A percentile compares a stretch with the other conserved stretches of the same genome.
Evolutionary conservation across 2,113 vertebrate genomes (phyloP).

Genomic region (Silurus glanis): DNA sequence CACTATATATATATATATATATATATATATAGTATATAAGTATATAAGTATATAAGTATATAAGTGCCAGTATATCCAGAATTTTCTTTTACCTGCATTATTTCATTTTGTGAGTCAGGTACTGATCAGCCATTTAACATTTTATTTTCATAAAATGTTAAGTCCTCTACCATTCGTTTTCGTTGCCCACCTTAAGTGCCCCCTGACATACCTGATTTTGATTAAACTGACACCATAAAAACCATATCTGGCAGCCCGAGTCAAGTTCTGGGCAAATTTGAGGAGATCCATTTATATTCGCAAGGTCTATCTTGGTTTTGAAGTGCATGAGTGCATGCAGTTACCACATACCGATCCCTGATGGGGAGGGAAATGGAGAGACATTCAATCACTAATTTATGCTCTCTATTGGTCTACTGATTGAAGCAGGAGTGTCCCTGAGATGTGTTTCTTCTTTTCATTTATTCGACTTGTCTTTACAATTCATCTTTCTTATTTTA

Average conservation of each 20-base stretch:
- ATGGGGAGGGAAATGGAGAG: slow-evolving; percentile 22
- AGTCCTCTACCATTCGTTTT: slow-evolving; percentile 29
- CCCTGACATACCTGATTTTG: slow-evolving; percentile 24
- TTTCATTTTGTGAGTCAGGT: slow-evolving; percentile 12
- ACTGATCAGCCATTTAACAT: neutral
- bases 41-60: too few relatives aligned
- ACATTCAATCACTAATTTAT: slow-evolving; percentile 30
- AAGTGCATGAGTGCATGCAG: slow-evolving; percentile 5
- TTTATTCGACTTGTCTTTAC: slow-evolving; percentile 57
- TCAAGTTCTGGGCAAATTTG: slow-evolving; percentile 39
- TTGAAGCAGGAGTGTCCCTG: slow-evolving; percentile 48
- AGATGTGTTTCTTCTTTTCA: slow-evolving; percentile 53
- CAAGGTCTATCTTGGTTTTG: slow-evolving; percentile 43
- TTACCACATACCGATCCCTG: slow-evolving; percentile 19
- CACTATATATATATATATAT: too few relatives aligned
- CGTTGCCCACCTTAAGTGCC: slow-evolving; percentile 1
- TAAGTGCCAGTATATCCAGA: neutral
- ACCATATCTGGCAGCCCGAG: slow-evolving; percentile 26
- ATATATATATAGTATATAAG: too few relatives aligned
- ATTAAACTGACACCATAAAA: slow-evolving; percentile 41
- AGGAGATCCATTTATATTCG: slow-evolving; percentile 51
- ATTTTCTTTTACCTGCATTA: slow-evolving; percentile 11
- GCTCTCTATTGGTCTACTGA: slow-evolving; percentile 57
- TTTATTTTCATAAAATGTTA: slow-evolving; percentile 42
- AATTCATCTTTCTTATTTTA: slow-evolving; percentile 70